A percentile compares a stretch with the other conserved stretches of the same genome.
Evolutionary conservation across 2,888 invertebrate species (phyloP).

Genomic region (Synergus gifuensis): DNA sequence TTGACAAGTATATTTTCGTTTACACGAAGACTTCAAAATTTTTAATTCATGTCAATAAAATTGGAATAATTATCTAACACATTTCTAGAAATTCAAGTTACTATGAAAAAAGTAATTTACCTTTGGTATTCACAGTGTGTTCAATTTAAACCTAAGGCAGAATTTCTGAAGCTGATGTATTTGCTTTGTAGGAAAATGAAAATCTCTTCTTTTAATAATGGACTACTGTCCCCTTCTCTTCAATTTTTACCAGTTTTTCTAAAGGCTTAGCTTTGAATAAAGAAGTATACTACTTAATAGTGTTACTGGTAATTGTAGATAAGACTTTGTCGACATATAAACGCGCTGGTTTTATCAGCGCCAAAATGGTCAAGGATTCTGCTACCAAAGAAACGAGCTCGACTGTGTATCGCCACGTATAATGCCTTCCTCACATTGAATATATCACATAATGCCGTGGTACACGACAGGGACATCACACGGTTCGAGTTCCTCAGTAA

Average conservation of each 20-base stretch:
- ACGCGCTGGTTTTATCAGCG: conserved; percentile 31
- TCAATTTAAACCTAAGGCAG: background rate
- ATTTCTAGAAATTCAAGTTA: no score
- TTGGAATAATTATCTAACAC: no score
- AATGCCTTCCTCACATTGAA: conserved; percentile 22
- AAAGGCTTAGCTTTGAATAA: background rate
- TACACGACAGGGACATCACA: conserved; percentile 38
- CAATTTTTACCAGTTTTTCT: background rate
- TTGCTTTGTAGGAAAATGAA: background rate
- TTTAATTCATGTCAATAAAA: no score
- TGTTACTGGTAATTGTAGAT: conserved; percentile 17
- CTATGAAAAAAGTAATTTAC: no score
- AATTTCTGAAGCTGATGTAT: no score
- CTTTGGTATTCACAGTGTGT: background rate
- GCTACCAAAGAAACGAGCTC: conserved; percentile 19
- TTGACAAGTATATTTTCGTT: no score
- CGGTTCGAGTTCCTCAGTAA: conserved; percentile 49
- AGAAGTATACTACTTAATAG: background rate
- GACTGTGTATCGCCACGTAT: conserved; percentile 31
- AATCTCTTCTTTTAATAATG: background rate
- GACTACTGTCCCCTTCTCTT: background rate
- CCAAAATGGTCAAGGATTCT: conserved; percentile 40
- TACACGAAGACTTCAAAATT: no score
- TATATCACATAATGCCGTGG: conserved; percentile 41
- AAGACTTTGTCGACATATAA: conserved; percentile 41